Base-by-base conservation (phyloP, 2,113 vertebrate species). In the Anseranas semipalmata region DNA sequence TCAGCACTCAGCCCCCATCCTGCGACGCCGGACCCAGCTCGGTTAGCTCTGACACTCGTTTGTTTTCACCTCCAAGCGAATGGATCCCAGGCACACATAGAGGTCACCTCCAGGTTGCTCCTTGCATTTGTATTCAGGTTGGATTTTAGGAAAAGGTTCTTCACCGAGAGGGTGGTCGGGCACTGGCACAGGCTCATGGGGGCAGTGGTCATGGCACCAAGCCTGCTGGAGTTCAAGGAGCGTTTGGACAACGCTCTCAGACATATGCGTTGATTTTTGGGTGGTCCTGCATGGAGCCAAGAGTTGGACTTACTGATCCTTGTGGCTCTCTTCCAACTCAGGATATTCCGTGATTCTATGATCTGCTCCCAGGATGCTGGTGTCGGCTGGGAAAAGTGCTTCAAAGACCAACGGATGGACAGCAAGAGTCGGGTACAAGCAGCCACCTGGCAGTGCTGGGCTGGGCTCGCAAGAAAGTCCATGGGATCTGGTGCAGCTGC, bases 401-500 rank as follows among this genome's bases (percentile, higher is more conserved):
- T 41, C 60, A 46, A 43, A 67, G 43, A 32, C 12, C 85, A 50
- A 9, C 33, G 6, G 56, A 10, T 17, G 50, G 46, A 5, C 56
- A 9, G 59, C 62, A 39, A 30, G 52, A 6, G 22, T 1, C 0
- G 2, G 35, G 50, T 30, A 16, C 32, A 0, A 50, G 27, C 4
- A 6, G 22, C 4, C 12, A 5, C 75, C n/a, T 10, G 72, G 58
- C 56, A 41, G 28, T 1, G 32, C 48, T 66, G 53, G 18, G 0
- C 56, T 25, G 72, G 32, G 13, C 33, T 43, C 0, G 1, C 17
- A 10, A 30, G 55, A 8, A 17, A 10, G 8, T 18, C 52, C 25
- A 0, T 3, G 22, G 58, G 43, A 7, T 5, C 58, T 16, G 2
- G 33, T 0, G 10, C 6, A 20, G 67, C 62, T 66, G 62, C 35